Percentiles rank a stretch among this genome's conserved stretches.
These are phyloP conservation scores for Cordilura impudica DNA, from an alignment of 2,888 invertebrate genomes.

Conservation along the genomic window DNA sequence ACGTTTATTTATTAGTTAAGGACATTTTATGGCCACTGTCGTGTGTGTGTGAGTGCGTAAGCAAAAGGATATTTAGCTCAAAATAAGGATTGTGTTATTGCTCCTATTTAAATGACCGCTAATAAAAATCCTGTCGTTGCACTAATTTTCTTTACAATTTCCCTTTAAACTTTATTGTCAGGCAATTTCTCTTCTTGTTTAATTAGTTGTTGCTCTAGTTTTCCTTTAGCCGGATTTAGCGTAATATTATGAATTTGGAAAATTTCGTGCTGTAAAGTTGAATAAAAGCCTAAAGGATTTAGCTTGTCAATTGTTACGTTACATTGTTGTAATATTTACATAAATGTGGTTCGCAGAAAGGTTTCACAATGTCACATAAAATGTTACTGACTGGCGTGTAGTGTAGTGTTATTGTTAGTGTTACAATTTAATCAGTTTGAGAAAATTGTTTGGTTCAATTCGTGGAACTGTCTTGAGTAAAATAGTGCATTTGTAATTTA, in stretches of 20 bases:
- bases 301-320: constrained; percentile 26
- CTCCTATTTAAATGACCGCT: constrained; percentile 55
- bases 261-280: constrained; percentile 1
- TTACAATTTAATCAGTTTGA: constrained; percentile 39
- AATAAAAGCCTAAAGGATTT: constrained; percentile 37
- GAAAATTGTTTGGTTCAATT: not conserved
- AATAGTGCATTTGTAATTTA: not conserved
- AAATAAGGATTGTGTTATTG: constrained; percentile 36
- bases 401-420: not conserved
- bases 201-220: no score
- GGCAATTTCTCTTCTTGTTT: constrained; percentile 11
- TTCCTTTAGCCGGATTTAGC: constrained; percentile 3
- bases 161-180: constrained; percentile 15
- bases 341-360: constrained; percentile 49
- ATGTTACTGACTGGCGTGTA: not conserved
- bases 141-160: not conserved
- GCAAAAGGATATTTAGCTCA: constrained; percentile 4
- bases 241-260: constrained; percentile 46
- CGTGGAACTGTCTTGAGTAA: not conserved
- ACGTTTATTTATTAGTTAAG: constrained; percentile 4
- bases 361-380: constrained; percentile 34
- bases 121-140: constrained; percentile 36
- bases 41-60: not conserved
- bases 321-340: constrained; percentile 38
- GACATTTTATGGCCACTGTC: constrained; percentile 16